These are phyloP conservation scores for Galeopterus variegatus DNA, from an alignment of 2,113 vertebrate species.

Conservation along the genomic window DNA sequence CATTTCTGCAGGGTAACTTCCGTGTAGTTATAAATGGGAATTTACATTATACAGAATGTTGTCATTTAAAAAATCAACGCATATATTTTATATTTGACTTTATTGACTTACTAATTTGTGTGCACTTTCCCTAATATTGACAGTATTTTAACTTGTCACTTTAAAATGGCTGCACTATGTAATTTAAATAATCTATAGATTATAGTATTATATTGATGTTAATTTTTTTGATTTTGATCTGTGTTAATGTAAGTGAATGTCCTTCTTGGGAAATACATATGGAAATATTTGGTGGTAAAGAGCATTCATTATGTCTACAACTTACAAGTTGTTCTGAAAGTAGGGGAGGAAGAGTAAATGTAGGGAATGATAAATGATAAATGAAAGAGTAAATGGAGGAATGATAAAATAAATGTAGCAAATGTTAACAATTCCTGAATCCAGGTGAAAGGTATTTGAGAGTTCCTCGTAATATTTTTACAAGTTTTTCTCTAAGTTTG, in stretches of 20 bases:
- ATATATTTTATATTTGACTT: neutral
- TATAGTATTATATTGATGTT: neutral
- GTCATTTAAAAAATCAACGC: neutral
- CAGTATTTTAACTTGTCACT: neutral
- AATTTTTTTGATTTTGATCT: slow-evolving; percentile 49
- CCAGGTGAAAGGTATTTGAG: neutral
- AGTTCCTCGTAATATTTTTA: slow-evolving; percentile 26
- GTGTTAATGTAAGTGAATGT: neutral
- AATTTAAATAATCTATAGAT: neutral
- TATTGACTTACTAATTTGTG: neutral
- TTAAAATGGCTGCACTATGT: neutral
- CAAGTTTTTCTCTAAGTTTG: slow-evolving; percentile 13
- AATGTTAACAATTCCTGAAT: neutral
- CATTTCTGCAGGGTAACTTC: neutral
- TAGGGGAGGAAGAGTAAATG: neutral
- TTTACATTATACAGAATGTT: neutral
- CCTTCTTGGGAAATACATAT: neutral
- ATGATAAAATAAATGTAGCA: neutral
- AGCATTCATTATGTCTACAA: neutral
- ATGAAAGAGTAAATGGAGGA: neutral
- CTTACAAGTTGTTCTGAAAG: slow-evolving; percentile 23
- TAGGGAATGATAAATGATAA: too few relatives aligned
- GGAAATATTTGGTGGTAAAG: slow-evolving; percentile 50
- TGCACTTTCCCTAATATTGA: neutral
- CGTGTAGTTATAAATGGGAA: neutral